phyloP scores from a whole-genome alignment of 2,797 vertebrate genomes.

The Melopsittacus undulatus region DNA sequence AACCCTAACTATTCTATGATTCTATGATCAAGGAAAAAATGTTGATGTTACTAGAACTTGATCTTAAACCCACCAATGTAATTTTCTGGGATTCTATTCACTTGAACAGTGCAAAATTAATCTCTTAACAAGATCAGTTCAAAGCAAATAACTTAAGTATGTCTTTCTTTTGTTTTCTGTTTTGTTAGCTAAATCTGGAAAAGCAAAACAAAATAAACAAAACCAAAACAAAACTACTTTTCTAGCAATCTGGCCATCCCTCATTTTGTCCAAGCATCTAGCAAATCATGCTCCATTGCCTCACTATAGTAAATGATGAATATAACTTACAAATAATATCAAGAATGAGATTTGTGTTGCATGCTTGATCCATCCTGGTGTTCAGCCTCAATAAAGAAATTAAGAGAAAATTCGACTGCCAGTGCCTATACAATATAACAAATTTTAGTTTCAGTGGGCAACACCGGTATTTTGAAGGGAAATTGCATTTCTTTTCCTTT shows the following conservation, averaged over 20 bases:
- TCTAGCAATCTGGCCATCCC: not conserved
- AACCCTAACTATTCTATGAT: no score
- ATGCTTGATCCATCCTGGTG: not conserved
- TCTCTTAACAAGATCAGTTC: not conserved
- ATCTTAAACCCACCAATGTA: not conserved
- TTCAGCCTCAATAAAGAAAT: not conserved
- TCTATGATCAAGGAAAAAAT: not conserved
- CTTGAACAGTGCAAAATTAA: not conserved
- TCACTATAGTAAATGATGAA: not conserved
- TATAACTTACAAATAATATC: not conserved
- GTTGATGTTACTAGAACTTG: not conserved
- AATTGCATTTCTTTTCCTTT: not conserved
- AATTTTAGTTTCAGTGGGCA: not conserved
- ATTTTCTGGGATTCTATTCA: not conserved
- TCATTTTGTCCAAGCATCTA: not conserved
- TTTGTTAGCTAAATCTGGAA: not conserved
- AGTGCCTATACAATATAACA: not conserved
- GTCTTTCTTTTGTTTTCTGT: not conserved
- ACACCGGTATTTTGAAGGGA: not conserved
- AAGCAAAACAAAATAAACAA: not conserved
- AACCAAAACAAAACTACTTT: not conserved
- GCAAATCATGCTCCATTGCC: not conserved
- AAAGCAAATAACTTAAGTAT: not conserved
- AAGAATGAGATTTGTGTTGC: not conserved
- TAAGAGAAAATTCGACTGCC: not conserved